Base-by-base conservation (phyloP, 2,113 vertebrate species). In the Crotalus viridis region DNA sequence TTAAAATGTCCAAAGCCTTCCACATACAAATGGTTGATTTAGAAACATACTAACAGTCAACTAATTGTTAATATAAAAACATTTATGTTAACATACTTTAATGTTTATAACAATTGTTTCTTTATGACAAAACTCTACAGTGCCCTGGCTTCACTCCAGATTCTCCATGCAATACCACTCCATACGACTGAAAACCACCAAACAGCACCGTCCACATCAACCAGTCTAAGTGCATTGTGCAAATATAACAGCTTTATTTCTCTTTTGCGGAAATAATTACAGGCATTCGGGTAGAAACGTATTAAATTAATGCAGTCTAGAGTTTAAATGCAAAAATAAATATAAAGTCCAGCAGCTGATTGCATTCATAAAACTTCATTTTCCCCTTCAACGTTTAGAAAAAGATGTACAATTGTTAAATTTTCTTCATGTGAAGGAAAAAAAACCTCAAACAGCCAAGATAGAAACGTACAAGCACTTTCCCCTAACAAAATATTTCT, bases 281-380 rank as follows among this genome's bases (percentile, higher is more conserved):
- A 96, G 96, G 97, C 97, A 97, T 96, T 96, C 95, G 96, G 94
- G 96, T 98, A 97, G 96, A 98, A 98, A 98, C 96, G 96, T 97
- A 95, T 97, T 97, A 97, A 98, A 97, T 98, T 97, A 98, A 97
- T 22, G 95, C 96, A 92, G 94, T 97, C 97, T 94, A 96, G 96
- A 92, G 95, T 95, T 96, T 95, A 97, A 97, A 97, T 98, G 98
- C 97, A 98, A 98, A 98, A 98, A 98, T 98, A 98, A 98, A 98
- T 98, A 98, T 87, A 94, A 91, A 97, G 95, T 97, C 95, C 92
- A 94, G 96, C 94, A 96, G 96, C 93, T 94, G 94, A 93, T 96
- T 87, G 97, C 92, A 91, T 95, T 95, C 95, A 93, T 90, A 96
- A 97, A 96, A n/a, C 95, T 97, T 97, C 96, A 59, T 5, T 96